Evolutionary conservation across 23 tunicate genomes (phyloP), one percentile per base, ranked within the genome.

Genomic region (Ciona savignyi): DNA sequence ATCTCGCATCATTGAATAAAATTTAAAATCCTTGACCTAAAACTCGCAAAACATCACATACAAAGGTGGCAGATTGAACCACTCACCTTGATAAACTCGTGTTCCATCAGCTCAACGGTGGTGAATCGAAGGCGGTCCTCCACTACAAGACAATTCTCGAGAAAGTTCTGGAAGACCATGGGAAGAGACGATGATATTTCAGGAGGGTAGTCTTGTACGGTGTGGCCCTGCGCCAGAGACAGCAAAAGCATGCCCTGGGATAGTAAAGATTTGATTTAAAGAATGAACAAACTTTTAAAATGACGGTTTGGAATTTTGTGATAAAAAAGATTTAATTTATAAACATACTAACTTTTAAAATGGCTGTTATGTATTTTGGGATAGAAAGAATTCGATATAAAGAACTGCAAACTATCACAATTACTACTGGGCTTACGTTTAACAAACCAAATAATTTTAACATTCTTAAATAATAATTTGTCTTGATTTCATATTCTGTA

Each of bases 201-300:
- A 25, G 89, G 85, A 11, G 97, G 97, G 30, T 75, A 80, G 27
- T 74, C 80, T 1, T 29, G 67, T 23, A 90, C 73, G 22, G 25
- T 27, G 1, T 79, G 65, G 31, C 89, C 90, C 64, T 78, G 82
- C 3, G 82, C 82, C 69, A 90, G 51, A 3, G 97, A 90, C 28
- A 90, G 27, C 3, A 83, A 69, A 1, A 79, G 30, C 73, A 90
- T 74, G 25, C 97, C 97, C 97, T 90, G 78, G 23, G 32, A 71
- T 15, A 20, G 69, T 6, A 65, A 22, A 22, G 23, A 65, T 19
- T n/a, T n/a, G n/a, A n/a, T n/a, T n/a, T n/a, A n/a, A n/a, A n/a
- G n/a, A n/a, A n/a, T n/a, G n/a, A n/a, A n/a, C n/a, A n/a, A n/a
- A n/a, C n/a, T n/a, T n/a, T n/a, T n/a, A n/a, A n/a, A n/a, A n/a